Evolutionary conservation across 2,113 vertebrate genomes (phyloP), one percentile per base, ranked within the genome.

Genomic region (Bettongia penicillata): DNA sequence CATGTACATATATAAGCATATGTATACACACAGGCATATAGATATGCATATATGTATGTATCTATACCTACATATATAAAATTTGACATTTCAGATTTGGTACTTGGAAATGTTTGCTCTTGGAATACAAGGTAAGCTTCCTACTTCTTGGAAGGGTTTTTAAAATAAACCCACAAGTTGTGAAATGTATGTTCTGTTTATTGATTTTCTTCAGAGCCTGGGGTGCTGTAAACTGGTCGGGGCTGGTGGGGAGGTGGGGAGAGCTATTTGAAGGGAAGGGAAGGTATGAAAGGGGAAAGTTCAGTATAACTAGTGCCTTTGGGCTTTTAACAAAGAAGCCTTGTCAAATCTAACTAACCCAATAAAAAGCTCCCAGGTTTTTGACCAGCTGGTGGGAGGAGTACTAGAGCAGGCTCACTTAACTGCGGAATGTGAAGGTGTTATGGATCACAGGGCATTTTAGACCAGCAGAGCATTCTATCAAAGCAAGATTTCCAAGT

Each of bases 201-300:
- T 68, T 77, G 57, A 61, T 61, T 68, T 31, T 68, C 3, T 7
- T 68, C 61, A 6, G 31, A n/a, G 4, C 31, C 61, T 68, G 4
- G 8, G 49, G 25, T 91, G 89, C 28, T 61, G 26, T 31, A 31
- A 11, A 28, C 48, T 96, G 93, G 92, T 48, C 28, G 43, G 51
- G 52, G 57, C 28, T 43, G 96, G 48, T 92, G 50, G 91, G 53
- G 95, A 61, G 90, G 31, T 28, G 95, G 89, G 92, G 9, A 94
- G 89, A 89, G 25, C 53, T 31, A 92, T 14, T 0, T 0, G 89
- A 94, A 89, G 37, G 28, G 16, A 77, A 77, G 37, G 14, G 19
- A 77, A 77, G 16, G 61, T n/a, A 14, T n/a, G 5, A n/a, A 31
- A 12, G 61, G 61, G 31, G 14, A 16, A 37, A 77, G 16, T 77